Base-by-base conservation (phyloP, 2,888 invertebrate genomes). In the Mellilla xanthometata region DNA sequence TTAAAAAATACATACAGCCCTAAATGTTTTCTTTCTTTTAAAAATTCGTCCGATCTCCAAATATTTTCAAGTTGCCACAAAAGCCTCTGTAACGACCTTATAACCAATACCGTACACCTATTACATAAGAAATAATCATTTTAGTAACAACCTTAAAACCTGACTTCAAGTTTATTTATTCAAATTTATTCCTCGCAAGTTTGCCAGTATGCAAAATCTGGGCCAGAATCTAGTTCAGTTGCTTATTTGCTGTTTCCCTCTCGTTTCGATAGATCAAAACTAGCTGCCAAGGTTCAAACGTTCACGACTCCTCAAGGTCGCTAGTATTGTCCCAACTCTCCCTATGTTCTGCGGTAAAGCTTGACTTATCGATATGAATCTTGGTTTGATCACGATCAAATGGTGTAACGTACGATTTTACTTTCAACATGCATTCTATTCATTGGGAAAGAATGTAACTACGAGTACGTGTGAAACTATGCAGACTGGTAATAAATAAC, bases 241-340 rank as follows among this genome's bases (percentile, higher is more conserved):
- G 30, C 40, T 45, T 41, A 46, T 46, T 51, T 44, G 34, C 44
- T 48, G 47, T 47, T 54, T 53, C 43, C 48, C 50, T 50, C 49
- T 51, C 54, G 28, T 52, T 54, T 56, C 46, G 33, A 49, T 47
- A 51, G 43, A 49, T 51, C 52, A 47, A 54, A 50, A 49, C 49
- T 45, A 24, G 39, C 32, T 12, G 32, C 41, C 56, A 58, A 58
- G 58, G 58, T 42, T 43, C 35, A 23, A 31, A 43, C 55, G 44
- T 51, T 54, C 59, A 55, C 57, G 55, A 49, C 42, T 44, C 12
- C 32, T 33, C 53, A 57, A 59, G 59, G 59, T 40, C 52, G 43
- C 11, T 41, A 31, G 40, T 27, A 52, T 51, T 52, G 58, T 55
- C 53, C 55, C 42, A 51, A 35, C 29, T 22, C 11, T 38, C 38